Conservation (phyloP, 2,797 vertebrate genomes). For the Gallinago solitaria region DNA sequence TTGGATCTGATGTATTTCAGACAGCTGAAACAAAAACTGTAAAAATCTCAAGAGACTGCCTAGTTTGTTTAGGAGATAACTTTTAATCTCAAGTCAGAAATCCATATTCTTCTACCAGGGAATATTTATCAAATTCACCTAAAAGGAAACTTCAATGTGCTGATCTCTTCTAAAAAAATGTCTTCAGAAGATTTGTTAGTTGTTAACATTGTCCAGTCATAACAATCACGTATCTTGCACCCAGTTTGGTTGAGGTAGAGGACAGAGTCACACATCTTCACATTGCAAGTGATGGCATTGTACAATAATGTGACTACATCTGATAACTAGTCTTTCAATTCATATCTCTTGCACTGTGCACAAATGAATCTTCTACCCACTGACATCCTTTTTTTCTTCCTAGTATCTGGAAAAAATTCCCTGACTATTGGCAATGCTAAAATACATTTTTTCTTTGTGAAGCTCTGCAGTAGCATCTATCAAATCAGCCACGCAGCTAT, state of each 20-base stretch:
- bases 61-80: background rate
- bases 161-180: background rate
- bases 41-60: background rate
- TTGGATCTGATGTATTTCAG: background rate
- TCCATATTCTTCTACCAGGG: background rate
- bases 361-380: background rate
- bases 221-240: background rate
- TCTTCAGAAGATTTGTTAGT: background rate
- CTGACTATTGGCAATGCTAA: background rate
- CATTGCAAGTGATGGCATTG: background rate
- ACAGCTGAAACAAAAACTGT: background rate
- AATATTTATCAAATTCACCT: background rate
- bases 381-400: rapidly evolving
- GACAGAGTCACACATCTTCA: background rate
- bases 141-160: background rate
- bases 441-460: background rate
- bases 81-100: background rate
- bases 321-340: background rate
- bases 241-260: background rate
- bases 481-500: background rate
- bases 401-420: background rate
- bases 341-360: background rate
- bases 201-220: background rate
- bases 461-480: background rate
- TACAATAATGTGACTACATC: background rate